A percentile compares a stretch with the other conserved stretches of the same genome.
phyloP scores from a whole-genome alignment of 2,888 invertebrate species.

The Syrphus vitripennis region DNA sequence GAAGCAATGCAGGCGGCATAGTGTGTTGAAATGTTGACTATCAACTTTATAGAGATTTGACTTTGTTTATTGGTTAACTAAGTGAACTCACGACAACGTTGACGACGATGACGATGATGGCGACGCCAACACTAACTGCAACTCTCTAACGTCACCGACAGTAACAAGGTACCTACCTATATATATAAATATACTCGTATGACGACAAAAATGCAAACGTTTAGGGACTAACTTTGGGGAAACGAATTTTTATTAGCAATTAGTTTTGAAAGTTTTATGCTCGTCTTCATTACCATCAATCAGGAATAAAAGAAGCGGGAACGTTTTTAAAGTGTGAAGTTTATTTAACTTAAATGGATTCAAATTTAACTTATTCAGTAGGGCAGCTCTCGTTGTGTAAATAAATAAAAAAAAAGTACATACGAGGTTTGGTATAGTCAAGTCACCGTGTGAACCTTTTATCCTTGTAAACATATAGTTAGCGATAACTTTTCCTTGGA shows the following conservation, averaged over 20 bases:
- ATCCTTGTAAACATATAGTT: not conserved
- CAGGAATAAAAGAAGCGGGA: conserved; percentile 25
- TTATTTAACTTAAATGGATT: conserved; percentile 18
- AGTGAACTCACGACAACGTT: conserved; percentile 38
- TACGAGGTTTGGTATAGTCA: too few relatives aligned
- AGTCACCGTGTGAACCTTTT: not conserved
- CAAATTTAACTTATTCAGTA: conserved; percentile 1
- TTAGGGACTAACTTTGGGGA: conserved; percentile 19
- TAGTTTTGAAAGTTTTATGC: conserved; percentile 54
- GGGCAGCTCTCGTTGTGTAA: not conserved
- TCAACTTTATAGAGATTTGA: conserved; percentile 66
- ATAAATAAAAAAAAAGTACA: not conserved
- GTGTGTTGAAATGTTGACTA: conserved; percentile 45
- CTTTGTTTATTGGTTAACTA: conserved; percentile 66
- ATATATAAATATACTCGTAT: not conserved
- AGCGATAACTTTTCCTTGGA: not conserved
- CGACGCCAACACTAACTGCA: too few relatives aligned
- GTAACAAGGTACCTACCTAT: too few relatives aligned
- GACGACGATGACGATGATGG: not conserved
- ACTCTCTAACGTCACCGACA: not conserved
- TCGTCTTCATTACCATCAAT: conserved; percentile 53
- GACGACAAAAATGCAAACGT: conserved; percentile 11
- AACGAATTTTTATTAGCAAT: conserved; percentile 49
- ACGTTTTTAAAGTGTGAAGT: conserved; percentile 33
- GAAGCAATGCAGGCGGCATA: conserved; percentile 18